A percentile compares a stretch with the other conserved stretches of the same genome.
Conservation (phyloP, 2,113 vertebrate genomes). For the Tragelaphus buxtoni region DNA sequence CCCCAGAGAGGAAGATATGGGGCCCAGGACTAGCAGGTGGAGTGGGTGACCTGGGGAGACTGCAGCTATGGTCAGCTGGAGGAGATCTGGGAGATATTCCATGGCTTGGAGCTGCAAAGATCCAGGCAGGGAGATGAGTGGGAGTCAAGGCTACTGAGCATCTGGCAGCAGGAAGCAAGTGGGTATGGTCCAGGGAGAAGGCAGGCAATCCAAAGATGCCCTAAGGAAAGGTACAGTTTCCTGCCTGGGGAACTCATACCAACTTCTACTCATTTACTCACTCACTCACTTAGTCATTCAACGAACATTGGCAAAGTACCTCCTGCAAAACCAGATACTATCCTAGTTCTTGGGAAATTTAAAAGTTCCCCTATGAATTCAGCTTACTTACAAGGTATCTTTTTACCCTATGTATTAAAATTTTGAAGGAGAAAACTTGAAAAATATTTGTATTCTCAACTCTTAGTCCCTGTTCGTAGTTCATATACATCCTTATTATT, state of each 20-base stretch:
- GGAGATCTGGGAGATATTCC: background rate
- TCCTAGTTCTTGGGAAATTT: background rate
- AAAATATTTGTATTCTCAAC: background rate
- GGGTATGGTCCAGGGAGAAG: background rate
- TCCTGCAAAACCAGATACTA: background rate
- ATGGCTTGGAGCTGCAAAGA: background rate
- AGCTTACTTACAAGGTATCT: background rate
- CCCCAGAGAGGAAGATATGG: background rate
- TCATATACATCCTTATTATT: background rate
- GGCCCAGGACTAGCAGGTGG: background rate
- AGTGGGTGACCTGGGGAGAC: background rate
- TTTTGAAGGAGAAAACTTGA: background rate
- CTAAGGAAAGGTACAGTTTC: background rate
- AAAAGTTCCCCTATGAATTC: background rate
- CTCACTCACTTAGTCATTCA: background rate
- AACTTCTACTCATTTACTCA: background rate
- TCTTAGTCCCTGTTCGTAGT: background rate
- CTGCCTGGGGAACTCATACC: background rate
- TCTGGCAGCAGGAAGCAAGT: background rate
- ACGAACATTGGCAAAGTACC: background rate
- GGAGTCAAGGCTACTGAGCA: background rate
- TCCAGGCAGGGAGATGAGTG: background rate
- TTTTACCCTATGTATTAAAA: background rate
- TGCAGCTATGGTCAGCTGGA: fast-evolving
- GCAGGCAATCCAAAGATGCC: background rate